Percentiles rank a stretch among this genome's conserved stretches.
phyloP scores from a whole-genome alignment of 92 coral and sea anemone genomes.

The Bergia puertoricense region DNA sequence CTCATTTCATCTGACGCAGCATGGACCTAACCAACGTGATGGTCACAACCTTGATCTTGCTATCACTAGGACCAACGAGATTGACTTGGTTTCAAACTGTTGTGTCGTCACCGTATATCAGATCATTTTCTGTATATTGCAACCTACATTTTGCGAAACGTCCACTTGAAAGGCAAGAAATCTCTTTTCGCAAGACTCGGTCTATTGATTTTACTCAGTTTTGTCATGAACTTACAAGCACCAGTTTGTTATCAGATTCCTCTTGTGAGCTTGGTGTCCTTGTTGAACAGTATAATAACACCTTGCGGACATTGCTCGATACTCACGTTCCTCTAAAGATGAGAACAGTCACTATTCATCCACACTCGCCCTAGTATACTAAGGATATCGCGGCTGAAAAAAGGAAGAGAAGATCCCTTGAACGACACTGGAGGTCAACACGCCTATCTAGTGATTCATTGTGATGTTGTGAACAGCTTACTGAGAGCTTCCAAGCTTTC shows the following conservation, averaged over 20 bases:
- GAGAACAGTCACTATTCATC: conserved; percentile 4
- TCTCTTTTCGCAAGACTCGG: conserved; percentile 9
- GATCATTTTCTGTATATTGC: not conserved
- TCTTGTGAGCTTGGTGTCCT: not conserved
- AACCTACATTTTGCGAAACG: not conserved
- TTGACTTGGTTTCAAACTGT: not conserved
- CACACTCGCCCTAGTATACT: not conserved
- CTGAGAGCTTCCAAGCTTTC: conserved; percentile 1
- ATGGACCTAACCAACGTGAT: no score
- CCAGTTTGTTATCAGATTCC: not conserved
- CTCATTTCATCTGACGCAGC: no score
- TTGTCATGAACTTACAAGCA: not conserved
- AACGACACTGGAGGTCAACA: conserved; percentile 9
- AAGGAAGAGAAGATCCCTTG: conserved; percentile 15
- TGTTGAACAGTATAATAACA: conserved; percentile 4
- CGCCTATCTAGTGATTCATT: conserved; percentile 13
- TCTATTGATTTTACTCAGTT: conserved; percentile 3
- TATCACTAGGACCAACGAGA: not conserved
- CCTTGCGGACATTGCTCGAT: not conserved
- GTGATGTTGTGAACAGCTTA: conserved; percentile 31
- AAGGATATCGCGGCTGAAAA: not conserved
- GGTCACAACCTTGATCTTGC: no score
- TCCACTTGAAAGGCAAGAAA: not conserved
- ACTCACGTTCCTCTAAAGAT: not conserved
- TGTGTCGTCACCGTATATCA: not conserved